Conservation (phyloP, 2,888 invertebrate genomes). For the Apomyelois bistriatella region DNA sequence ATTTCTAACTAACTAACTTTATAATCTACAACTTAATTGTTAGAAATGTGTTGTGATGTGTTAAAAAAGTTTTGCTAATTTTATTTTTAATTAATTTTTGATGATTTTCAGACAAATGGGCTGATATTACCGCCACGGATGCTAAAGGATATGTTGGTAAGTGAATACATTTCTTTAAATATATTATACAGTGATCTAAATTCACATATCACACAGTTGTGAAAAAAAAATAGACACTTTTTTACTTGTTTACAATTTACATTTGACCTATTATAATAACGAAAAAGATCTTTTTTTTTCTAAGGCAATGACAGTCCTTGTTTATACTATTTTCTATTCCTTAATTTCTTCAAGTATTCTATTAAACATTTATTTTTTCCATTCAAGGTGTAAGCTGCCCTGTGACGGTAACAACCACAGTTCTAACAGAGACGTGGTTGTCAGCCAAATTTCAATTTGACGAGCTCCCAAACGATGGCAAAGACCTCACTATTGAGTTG, state of each 20-base stretch:
- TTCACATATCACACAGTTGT: too few species aligned
- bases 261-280: too few species aligned
- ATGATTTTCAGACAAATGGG: slow-evolving; percentile 65
- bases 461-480: slow-evolving; percentile 37
- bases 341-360: background rate
- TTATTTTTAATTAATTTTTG: background rate
- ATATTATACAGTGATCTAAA: too few species aligned
- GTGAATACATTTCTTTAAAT: slow-evolving; percentile 19
- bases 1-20: too few species aligned
- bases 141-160: slow-evolving; percentile 66
- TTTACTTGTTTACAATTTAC: too few species aligned
- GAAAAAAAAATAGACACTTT: too few species aligned
- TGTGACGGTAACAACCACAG: slow-evolving; percentile 48
- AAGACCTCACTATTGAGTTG: slow-evolving; percentile 52
- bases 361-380: slow-evolving; percentile 3
- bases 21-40: too few species aligned
- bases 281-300: too few species aligned
- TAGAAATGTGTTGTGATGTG: too few species aligned
- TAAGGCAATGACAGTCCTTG: too few species aligned
- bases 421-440: slow-evolving; percentile 59
- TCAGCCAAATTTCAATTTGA: slow-evolving; percentile 58
- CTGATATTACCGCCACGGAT: slow-evolving; percentile 43
- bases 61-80: too few species aligned
- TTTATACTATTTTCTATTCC: background rate
- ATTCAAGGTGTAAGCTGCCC: slow-evolving; percentile 48